A percentile compares a stretch with the other conserved stretches of the same genome.
Evolutionary conservation across 2,888 invertebrate species (phyloP).

Genomic region (Hypselothyrea guttata): DNA sequence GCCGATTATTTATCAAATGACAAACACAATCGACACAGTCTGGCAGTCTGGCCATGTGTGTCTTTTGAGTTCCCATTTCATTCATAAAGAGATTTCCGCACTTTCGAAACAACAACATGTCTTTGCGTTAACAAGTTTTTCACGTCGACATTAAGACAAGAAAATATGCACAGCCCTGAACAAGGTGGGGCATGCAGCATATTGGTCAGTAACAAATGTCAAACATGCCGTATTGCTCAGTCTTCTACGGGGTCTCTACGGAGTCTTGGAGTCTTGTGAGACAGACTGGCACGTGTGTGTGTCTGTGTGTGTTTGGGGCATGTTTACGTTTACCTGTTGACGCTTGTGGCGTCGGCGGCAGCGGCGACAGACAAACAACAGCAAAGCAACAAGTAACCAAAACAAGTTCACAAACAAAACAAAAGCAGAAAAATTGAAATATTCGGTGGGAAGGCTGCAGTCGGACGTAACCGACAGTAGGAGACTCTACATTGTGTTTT

Average conservation of each 20-base stretch:
- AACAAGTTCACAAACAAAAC: constrained; percentile 62
- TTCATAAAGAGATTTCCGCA: constrained; percentile 65
- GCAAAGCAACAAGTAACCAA: constrained; percentile 62
- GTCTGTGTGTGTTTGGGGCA: constrained; percentile 35
- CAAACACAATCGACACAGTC: constrained; percentile 52
- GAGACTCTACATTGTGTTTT: no score
- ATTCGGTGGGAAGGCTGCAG: no score
- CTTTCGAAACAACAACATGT: constrained; percentile 41
- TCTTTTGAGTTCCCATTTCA: constrained; percentile 49
- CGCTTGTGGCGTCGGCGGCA: constrained; percentile 48
- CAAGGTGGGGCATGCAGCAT: constrained; percentile 21
- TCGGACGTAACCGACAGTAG: no score
- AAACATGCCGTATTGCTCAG: constrained; percentile 46
- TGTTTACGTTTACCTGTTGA: constrained; percentile 68
- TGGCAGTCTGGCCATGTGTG: constrained; percentile 23
- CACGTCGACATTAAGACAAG: constrained; percentile 25
- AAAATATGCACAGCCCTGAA: constrained; percentile 39
- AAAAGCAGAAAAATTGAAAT: constrained; percentile 41
- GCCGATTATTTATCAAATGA: constrained; percentile 60
- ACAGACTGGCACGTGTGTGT: constrained; percentile 24
- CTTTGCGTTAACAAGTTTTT: constrained; percentile 33
- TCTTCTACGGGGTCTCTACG: constrained; percentile 8
- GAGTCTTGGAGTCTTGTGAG: constrained; percentile 33
- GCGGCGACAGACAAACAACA: constrained; percentile 30
- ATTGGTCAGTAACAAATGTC: constrained; percentile 66